Percentiles rank a stretch among this genome's conserved stretches.
Evolutionary conservation across 2,888 invertebrate genomes (phyloP).

Genomic region (Ischnus inquisitorius): DNA sequence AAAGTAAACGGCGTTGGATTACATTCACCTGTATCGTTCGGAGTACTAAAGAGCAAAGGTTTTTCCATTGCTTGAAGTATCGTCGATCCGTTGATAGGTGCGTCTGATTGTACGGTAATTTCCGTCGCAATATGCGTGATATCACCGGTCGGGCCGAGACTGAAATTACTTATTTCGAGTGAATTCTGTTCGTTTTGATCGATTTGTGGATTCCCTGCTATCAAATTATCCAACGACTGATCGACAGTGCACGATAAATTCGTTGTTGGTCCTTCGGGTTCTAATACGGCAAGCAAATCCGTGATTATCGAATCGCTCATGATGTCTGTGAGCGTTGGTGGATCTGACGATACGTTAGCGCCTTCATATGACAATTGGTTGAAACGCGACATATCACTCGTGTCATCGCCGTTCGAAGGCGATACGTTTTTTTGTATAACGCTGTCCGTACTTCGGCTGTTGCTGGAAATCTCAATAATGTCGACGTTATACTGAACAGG

Average conservation of each 20-base stretch:
- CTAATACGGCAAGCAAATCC: not conserved
- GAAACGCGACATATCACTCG: not conserved
- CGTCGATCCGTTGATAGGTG: not conserved
- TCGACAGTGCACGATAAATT: not conserved
- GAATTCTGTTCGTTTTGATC: not conserved
- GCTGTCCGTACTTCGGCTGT: not conserved
- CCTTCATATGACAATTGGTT: constrained; percentile 1
- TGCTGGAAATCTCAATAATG: not conserved
- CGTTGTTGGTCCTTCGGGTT: not conserved
- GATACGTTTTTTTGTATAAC: not conserved
- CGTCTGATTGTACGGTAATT: not conserved
- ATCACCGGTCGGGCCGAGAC: not conserved
- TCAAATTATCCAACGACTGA: not conserved
- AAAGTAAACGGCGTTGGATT: not conserved
- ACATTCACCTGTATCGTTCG: not conserved
- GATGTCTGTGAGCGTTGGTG: not conserved
- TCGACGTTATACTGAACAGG: not conserved
- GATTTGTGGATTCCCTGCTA: constrained; percentile 3
- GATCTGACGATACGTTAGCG: not conserved
- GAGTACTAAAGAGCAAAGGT: not conserved
- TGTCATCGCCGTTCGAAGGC: not conserved
- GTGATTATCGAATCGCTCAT: not conserved
- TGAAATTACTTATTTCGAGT: not conserved
- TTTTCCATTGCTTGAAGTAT: not conserved
- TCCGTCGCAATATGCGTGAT: not conserved